These are phyloP conservation scores for Mirza zaza DNA, from an alignment of 2,113 vertebrate species.

Conservation along the genomic window DNA sequence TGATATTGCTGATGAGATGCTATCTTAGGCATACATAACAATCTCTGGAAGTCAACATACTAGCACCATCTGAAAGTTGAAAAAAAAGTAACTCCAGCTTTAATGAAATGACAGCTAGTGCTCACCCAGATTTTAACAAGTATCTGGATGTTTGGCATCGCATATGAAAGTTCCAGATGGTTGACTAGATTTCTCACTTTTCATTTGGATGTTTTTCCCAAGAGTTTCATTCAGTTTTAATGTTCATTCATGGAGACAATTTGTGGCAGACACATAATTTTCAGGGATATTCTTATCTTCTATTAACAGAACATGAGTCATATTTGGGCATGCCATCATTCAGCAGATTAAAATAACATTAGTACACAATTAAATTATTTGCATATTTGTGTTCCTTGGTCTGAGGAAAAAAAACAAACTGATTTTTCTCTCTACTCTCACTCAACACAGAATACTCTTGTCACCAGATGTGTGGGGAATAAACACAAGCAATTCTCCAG, in stretches of 20 bases:
- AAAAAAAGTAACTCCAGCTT: background rate
- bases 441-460: background rate
- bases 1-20: background rate
- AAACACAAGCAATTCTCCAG: background rate
- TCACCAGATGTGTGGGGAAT: background rate
- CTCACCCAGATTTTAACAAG: conserved; percentile 51
- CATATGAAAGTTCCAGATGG: conserved; percentile 65
- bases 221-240: conserved; percentile 66
- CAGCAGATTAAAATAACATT: conserved; percentile 51
- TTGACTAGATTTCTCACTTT: conserved; percentile 65
- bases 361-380: conserved; percentile 48
- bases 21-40: background rate
- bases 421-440: background rate
- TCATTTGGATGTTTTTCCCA: conserved; percentile 62
- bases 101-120: conserved; percentile 42
- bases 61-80: conserved; percentile 17
- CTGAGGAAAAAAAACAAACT: background rate
- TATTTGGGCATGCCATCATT: conserved; percentile 5
- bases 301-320: conserved; percentile 51
- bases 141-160: conserved; percentile 63
- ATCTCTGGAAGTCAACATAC: conserved; percentile 2
- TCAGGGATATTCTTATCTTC: conserved; percentile 29
- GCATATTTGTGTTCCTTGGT: background rate
- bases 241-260: conserved; percentile 61
- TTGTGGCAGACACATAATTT: conserved; percentile 28